Evolutionary conservation across 1,140 invertebrate species (phyloP), one percentile per base, ranked within the genome.

Genomic region (Theocolax elegans): DNA sequence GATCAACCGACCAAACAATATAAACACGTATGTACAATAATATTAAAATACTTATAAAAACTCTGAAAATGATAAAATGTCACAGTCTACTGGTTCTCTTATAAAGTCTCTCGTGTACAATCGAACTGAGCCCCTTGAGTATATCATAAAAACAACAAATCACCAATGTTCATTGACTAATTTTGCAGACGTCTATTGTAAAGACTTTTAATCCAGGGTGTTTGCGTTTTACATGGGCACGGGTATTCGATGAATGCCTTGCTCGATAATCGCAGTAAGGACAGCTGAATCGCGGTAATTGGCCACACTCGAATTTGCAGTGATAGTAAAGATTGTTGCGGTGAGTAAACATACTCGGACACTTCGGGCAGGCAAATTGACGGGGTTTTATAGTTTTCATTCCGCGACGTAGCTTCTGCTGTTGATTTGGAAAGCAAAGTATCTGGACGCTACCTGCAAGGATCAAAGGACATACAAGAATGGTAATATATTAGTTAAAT

Each of bases 231-330:
- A 82, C 76, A 25, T 82, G 80, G 0, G 77, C 74, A 54, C 78
- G 68, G 7, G 79, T 73, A 60, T 87, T 83, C 56, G 85, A 85
- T 42, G 85, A 84, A 65, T 87, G 85, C 64, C 84, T 83, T 4
- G 85, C 84, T 10, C 76, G 72, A 60, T 83, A 82, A 3, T 77
- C 76, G 69, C 88, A 89, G 62, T 87, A 79, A 15, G 88, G 87
- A 70, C 89, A 89, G 25, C 80, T 77, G 72, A 89, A 89, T 71
- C 87, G 79, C 10, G 87, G 85, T 53, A 81, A 79, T 35, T 87
- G 83, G n/a, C 87, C 87, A 71, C 89, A 89, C 71, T 89, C 88
- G 73, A 84, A 89, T 54, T 88, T 88, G 21, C 87, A 75, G 29
- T 83, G 89, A 29, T 83, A 83, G 23, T 81, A 80, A 31, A 87